These are phyloP conservation scores for Malurus cyaneus DNA, from an alignment of 2,113 vertebrate species.

Conservation along the genomic window DNA sequence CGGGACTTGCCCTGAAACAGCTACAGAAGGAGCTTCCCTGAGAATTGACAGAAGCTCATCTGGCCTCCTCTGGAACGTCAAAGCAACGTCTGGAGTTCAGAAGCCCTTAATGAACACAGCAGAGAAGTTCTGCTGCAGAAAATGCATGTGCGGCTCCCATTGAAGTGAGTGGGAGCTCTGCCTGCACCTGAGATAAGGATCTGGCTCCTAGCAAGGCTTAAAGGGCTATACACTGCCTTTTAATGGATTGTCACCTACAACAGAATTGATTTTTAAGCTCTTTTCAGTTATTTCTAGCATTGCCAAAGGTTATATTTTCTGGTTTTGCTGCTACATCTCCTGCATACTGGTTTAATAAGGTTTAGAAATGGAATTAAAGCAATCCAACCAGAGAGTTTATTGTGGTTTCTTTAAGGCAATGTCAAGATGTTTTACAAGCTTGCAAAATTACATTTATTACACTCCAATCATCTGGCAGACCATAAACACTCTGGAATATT, in stretches of 20 bases:
- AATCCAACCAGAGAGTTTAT: not conserved
- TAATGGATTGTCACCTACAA: not conserved
- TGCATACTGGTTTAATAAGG: not conserved
- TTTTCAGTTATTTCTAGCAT: constrained; percentile 14
- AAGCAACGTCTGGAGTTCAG: constrained; percentile 44
- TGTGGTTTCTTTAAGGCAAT: constrained; percentile 52
- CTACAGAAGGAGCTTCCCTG: constrained; percentile 29
- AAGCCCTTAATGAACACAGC: constrained; percentile 43
- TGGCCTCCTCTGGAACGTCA: constrained; percentile 34
- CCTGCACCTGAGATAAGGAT: constrained; percentile 40
- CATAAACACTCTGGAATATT: constrained; percentile 51
- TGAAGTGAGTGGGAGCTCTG: constrained; percentile 36
- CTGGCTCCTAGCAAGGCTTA: constrained; percentile 41
- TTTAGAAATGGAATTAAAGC: not conserved
- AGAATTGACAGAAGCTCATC: constrained; percentile 41
- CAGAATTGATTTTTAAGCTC: not conserved
- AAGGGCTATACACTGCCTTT: not conserved
- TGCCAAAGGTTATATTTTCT: not conserved
- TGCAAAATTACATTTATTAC: constrained; percentile 53
- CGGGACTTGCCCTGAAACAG: constrained; percentile 53
- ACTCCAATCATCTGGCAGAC: constrained; percentile 35
- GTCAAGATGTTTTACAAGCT: constrained; percentile 26
- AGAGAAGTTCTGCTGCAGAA: constrained; percentile 20
- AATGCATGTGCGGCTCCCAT: constrained; percentile 2
- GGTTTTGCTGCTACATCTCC: not conserved